These are phyloP conservation scores for Hirundo rustica DNA, from an alignment of 2,797 vertebrate genomes.

Conservation along the genomic window DNA sequence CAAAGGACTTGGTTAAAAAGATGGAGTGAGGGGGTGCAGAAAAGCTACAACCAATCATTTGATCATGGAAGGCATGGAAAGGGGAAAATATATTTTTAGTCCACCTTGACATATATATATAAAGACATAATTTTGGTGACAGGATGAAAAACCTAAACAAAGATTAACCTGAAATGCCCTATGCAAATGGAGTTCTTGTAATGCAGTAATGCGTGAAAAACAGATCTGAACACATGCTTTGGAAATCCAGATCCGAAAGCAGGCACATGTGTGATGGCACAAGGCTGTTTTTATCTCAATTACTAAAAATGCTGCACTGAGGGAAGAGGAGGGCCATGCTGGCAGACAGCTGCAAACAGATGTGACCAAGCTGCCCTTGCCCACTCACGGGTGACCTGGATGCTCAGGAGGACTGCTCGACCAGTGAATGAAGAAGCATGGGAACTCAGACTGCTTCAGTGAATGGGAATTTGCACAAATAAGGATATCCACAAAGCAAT, in stretches of 20 bases:
- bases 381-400: neutral
- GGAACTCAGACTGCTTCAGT: neutral
- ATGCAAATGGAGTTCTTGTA: neutral
- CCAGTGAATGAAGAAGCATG: neutral
- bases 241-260: neutral
- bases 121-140: neutral
- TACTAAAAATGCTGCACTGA: neutral
- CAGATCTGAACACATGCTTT: neutral
- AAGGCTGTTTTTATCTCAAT: neutral
- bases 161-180: neutral
- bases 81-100: neutral
- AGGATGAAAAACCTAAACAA: neutral
- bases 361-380: neutral
- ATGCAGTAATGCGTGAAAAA: neutral
- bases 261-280: neutral
- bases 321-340: neutral
- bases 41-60: neutral
- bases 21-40: neutral
- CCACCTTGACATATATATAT: neutral
- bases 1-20: neutral
- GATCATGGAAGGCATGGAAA: neutral
- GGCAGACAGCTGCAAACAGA: neutral
- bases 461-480: neutral
- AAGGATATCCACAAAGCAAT: neutral
- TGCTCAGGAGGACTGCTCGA: neutral